Conservation (phyloP, 2,797 vertebrate genomes). For the Gorsachius magnificus region DNA sequence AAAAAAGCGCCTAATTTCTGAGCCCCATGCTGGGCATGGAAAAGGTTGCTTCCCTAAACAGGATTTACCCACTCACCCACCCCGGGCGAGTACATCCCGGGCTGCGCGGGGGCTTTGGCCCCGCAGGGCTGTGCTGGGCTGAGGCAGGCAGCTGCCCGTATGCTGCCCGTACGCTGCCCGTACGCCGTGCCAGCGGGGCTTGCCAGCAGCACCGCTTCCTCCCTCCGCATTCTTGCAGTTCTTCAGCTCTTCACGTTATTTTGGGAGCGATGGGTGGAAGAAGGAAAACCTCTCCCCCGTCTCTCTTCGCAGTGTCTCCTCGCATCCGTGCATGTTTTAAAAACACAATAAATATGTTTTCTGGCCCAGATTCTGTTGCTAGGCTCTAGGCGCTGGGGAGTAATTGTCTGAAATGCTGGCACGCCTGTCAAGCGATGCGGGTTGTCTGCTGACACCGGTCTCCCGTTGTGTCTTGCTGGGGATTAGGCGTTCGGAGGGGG, state of each 20-base stretch:
- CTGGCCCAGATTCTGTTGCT: not conserved
- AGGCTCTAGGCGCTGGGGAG: not conserved
- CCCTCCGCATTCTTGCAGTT: not conserved
- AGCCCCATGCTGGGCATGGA: not conserved
- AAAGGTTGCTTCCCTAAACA: not conserved
- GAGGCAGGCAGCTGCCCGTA: not conserved
- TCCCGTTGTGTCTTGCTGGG: not conserved
- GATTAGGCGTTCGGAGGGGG: not conserved
- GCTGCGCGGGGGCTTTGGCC: not conserved
- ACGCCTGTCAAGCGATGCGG: not conserved
- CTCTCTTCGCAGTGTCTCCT: not conserved
- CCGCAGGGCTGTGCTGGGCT: not conserved
- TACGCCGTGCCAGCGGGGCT: not conserved
- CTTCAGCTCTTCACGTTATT: not conserved
- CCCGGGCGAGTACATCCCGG: not conserved
- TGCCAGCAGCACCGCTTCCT: not conserved
- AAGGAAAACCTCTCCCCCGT: not conserved
- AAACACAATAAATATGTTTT: not conserved
- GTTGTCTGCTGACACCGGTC: not conserved
- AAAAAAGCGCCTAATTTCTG: not conserved
- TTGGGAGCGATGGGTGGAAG: not conserved
- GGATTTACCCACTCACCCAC: not conserved
- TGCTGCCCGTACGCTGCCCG: not conserved
- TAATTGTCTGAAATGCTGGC: not conserved
- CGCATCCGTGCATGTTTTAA: not conserved